Evolutionary conservation across 2,888 invertebrate genomes (phyloP).

Genomic region (Agrenia bidenticulata): DNA sequence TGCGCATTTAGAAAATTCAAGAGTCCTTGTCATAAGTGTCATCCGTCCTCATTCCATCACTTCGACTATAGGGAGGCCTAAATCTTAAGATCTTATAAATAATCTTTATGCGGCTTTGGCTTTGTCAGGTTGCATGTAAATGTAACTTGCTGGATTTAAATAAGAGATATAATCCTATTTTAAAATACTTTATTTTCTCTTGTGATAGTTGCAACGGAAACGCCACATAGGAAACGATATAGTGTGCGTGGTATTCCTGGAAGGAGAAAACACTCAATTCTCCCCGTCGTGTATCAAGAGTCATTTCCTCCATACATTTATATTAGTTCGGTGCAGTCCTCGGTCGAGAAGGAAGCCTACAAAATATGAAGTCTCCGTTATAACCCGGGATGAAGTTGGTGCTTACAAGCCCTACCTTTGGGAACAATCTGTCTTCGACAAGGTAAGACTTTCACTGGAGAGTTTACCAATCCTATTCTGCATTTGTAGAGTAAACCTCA

Average conservation of each 20-base stretch:
- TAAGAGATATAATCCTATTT: too few species aligned
- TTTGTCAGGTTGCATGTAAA: too few species aligned
- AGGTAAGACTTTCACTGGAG: too few species aligned
- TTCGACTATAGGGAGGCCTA: too few species aligned
- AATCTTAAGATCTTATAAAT: too few species aligned
- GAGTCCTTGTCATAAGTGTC: too few species aligned
- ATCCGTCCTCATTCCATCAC: too few species aligned
- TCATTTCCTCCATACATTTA: conserved; percentile 91
- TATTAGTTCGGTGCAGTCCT: conserved; percentile 84
- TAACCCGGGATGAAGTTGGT: conserved; percentile 90
- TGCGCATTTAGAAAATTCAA: too few species aligned
- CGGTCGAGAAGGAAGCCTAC: conserved; percentile 82
- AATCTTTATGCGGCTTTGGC: too few species aligned
- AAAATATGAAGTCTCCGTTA: conserved; percentile 84
- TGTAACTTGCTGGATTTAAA: too few species aligned
- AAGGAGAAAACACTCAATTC: conserved; percentile 88
- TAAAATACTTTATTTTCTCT: conserved; percentile 19
- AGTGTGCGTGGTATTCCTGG: conserved; percentile 89
- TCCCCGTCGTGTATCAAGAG: conserved; percentile 93
- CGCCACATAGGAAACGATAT: conserved; percentile 93
- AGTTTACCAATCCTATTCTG: neutral
- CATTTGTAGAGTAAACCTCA: neutral
- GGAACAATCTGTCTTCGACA: conserved; percentile 92
- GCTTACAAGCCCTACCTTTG: conserved; percentile 94
- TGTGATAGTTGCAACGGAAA: conserved; percentile 73